phyloP scores from a whole-genome alignment of 2,888 invertebrate genomes.

The Pimpla rufipes region DNA sequence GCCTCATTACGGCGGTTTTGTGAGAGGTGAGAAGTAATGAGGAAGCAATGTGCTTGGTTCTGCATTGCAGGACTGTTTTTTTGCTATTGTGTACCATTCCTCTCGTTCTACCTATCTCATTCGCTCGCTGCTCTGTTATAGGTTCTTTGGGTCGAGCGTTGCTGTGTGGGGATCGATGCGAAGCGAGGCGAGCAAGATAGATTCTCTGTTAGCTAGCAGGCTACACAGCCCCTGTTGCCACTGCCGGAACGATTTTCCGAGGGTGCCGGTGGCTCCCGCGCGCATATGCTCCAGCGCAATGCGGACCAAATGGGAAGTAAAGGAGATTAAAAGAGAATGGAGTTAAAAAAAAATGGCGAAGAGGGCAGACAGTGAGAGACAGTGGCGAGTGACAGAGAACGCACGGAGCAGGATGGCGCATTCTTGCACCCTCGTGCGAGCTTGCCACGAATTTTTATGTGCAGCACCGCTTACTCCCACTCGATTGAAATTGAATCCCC shows the following conservation, averaged over 20 bases:
- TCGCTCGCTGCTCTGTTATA: slow-evolving; percentile 32
- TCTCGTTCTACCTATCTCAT: slow-evolving; percentile 34
- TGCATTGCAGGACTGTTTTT: background rate
- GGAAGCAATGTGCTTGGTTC: background rate
- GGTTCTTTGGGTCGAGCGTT: slow-evolving; percentile 40
- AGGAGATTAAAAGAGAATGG: slow-evolving; percentile 67
- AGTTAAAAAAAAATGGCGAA: slow-evolving; percentile 53
- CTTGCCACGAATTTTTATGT: slow-evolving; percentile 62
- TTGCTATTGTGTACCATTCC: slow-evolving; percentile 19
- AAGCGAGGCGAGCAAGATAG: slow-evolving; percentile 57
- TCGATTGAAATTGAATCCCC: slow-evolving; percentile 63
- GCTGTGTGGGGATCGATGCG: slow-evolving; percentile 57
- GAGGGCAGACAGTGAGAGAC: slow-evolving; percentile 53
- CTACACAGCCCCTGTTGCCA: slow-evolving; percentile 43
- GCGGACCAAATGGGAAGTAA: slow-evolving; percentile 67
- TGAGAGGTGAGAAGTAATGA: slow-evolving; percentile 11
- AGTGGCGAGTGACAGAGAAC: slow-evolving; percentile 34
- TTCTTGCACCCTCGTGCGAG: slow-evolving; percentile 13
- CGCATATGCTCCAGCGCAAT: slow-evolving; percentile 65
- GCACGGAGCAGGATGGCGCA: slow-evolving; percentile 35
- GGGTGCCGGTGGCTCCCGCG: slow-evolving; percentile 45
- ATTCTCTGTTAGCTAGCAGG: slow-evolving; percentile 50
- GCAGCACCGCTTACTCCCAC: slow-evolving; percentile 42
- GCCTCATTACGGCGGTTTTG: background rate
- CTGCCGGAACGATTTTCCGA: slow-evolving; percentile 64